Evolutionary conservation across 2,888 invertebrate genomes (phyloP), one percentile per base, ranked within the genome.

Genomic region (Cephus runcator): DNA sequence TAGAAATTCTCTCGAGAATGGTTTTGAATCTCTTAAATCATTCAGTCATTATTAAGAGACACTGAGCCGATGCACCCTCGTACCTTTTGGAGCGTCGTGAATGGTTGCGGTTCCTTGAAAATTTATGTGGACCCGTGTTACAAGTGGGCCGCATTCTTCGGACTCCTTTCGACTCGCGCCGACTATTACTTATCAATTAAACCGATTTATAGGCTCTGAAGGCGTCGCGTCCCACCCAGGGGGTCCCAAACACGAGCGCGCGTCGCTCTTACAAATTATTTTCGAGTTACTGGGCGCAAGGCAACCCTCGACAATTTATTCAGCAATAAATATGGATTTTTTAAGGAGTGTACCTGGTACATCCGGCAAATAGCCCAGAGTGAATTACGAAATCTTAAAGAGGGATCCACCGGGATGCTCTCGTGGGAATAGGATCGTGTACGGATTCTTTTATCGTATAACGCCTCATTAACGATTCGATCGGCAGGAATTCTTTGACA

Each of bases 101-200:
- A 56, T 56, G 56, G 56, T 56, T 56, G 56, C 56, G 56, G 56
- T 56, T 56, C 56, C 23, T n/a, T 73, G 36, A 69, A 75, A 80
- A 83, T 81, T 80, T 80, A 83, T 83, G 79, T 79, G 77, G 73
- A 56, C 80, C 76, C 76, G 76, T 30, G 56, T 77, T 81, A 80
- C 80, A 82, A 81, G 81, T 82, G 77, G 81, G 77, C 79, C 81
- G 80, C 80, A 81, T 82, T 82, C 83, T 71, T 76, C 68, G 73
- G 77, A 80, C 77, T 75, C 77, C 75, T 78, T 79, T 82, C 78
- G 79, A 76, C 80, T 81, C 79, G 69, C 73, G 69, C 79, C 78
- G 79, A 81, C 81, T 83, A 81, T 83, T 83, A 82, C 79, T 83
- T 83, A 81, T 82, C 80, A 83, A 83, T 83, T 83, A 81, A 82